A percentile compares a stretch with the other conserved stretches of the same genome.
phyloP scores from a whole-genome alignment of 2,113 vertebrate species.

The Blennius ocellaris region DNA sequence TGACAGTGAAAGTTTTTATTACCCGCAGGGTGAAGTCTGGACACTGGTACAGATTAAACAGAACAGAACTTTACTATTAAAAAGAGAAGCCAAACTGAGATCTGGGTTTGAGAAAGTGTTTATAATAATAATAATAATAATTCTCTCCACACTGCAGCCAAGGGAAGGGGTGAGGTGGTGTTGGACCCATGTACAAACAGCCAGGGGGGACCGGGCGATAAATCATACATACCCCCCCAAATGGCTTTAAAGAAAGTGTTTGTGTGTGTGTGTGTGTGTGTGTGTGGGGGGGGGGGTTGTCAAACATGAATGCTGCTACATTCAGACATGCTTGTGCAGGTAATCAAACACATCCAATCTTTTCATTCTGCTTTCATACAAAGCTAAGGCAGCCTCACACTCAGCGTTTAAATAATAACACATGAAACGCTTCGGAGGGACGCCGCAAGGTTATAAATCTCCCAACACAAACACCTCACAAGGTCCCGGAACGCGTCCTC shows the following conservation, averaged over 20 bases:
- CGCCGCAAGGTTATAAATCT: slow-evolving; percentile 12
- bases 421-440: neutral
- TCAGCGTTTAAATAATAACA: slow-evolving; percentile 22
- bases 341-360: slow-evolving; percentile 63
- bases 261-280: too few species aligned
- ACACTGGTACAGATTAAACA: neutral
- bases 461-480: slow-evolving; percentile 12
- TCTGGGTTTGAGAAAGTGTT: slow-evolving; percentile 11
- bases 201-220: slow-evolving; percentile 45
- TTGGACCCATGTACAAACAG: slow-evolving; percentile 59
- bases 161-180: slow-evolving; percentile 20
- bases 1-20: neutral
- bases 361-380: slow-evolving; percentile 49
- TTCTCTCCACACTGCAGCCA: slow-evolving; percentile 45
- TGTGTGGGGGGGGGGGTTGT: slow-evolving; percentile 17
- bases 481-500: slow-evolving; percentile 8
- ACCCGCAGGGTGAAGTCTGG: neutral
- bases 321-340: slow-evolving; percentile 18
- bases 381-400: slow-evolving; percentile 35
- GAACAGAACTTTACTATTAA: neutral
- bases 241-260: slow-evolving; percentile 51
- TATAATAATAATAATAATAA: slow-evolving; percentile 38
- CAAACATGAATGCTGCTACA: slow-evolving; percentile 25
- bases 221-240: slow-evolving; percentile 63
- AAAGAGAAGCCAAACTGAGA: neutral